Percentiles rank a stretch among this genome's conserved stretches.
These are phyloP conservation scores for Paracentrotus lividus DNA, from an alignment of 53 echinoderm and acorn worm species.

Conservation along the genomic window DNA sequence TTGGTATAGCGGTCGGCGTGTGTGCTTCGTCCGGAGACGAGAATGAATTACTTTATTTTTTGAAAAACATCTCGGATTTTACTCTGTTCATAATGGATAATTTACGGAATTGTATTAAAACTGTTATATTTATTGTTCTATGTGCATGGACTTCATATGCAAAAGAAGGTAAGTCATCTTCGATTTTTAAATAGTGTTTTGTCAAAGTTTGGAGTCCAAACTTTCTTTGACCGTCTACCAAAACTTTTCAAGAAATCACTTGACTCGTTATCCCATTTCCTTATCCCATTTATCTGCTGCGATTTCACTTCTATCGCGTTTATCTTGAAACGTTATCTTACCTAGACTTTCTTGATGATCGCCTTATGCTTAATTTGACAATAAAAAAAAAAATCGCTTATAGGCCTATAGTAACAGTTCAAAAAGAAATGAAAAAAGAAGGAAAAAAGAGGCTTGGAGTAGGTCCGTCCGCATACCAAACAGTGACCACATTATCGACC, in stretches of 20 bases:
- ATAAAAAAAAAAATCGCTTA: background rate
- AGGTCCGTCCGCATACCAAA: background rate
- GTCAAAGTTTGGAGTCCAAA: constrained; percentile 24
- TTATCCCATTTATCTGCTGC: background rate
- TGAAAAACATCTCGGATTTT: constrained; percentile 64
- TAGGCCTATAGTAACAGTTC: too few relatives aligned
- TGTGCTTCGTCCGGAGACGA: constrained; percentile 34
- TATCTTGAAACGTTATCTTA: background rate
- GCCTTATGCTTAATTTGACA: background rate
- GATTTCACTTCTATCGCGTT: background rate
- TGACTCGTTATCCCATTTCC: background rate
- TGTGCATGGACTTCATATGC: constrained; percentile 57
- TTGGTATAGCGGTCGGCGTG: constrained; percentile 49
- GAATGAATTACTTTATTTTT: constrained; percentile 31
- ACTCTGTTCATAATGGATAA: constrained; percentile 64
- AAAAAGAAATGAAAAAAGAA: too few relatives aligned
- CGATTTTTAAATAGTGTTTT: background rate
- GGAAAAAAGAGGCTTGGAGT: background rate
- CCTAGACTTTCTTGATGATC: constrained; percentile 10
- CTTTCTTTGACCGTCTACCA: background rate
- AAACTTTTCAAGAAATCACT: background rate
- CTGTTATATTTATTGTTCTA: constrained; percentile 44
- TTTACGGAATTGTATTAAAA: constrained; percentile 65
- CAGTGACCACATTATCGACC: background rate
- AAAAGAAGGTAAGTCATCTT: constrained; percentile 55